Conservation (phyloP, 2,113 vertebrate species). For the Zosterops borbonicus region DNA sequence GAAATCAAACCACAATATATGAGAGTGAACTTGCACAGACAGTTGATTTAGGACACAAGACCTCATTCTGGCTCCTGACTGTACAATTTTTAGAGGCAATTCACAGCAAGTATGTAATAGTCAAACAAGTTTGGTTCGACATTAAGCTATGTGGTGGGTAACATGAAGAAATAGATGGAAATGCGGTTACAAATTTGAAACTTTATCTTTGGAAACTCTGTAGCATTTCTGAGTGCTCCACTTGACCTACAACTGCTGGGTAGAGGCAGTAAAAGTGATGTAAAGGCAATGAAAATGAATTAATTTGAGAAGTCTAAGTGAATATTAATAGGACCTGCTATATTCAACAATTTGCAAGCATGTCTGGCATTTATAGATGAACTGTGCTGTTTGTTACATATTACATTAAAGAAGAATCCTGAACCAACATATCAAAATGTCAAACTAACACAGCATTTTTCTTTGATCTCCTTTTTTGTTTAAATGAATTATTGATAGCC, state of each 20-base stretch:
- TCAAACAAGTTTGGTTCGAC: background rate
- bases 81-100: background rate
- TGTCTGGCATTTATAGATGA: constrained; percentile 52
- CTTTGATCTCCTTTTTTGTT: constrained; percentile 49
- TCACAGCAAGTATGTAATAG: background rate
- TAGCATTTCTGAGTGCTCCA: background rate
- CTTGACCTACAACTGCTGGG: background rate
- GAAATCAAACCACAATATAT: background rate
- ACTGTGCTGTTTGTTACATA: constrained; percentile 49
- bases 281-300: constrained; percentile 25
- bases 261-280: constrained; percentile 2
- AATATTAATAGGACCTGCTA: constrained; percentile 31
- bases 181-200: background rate
- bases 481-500: constrained; percentile 57
- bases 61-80: background rate
- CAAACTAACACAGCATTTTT: constrained; percentile 29
- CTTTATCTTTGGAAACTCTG: background rate
- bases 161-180: background rate
- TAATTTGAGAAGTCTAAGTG: constrained; percentile 26
- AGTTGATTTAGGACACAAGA: background rate
- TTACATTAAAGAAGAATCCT: constrained; percentile 38
- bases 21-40: background rate
- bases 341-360: background rate
- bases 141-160: background rate
- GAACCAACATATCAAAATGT: constrained; percentile 55